Percentiles rank a stretch among this genome's conserved stretches.
Conservation (phyloP, 2,113 vertebrate genomes). For the Arizona elegans region DNA sequence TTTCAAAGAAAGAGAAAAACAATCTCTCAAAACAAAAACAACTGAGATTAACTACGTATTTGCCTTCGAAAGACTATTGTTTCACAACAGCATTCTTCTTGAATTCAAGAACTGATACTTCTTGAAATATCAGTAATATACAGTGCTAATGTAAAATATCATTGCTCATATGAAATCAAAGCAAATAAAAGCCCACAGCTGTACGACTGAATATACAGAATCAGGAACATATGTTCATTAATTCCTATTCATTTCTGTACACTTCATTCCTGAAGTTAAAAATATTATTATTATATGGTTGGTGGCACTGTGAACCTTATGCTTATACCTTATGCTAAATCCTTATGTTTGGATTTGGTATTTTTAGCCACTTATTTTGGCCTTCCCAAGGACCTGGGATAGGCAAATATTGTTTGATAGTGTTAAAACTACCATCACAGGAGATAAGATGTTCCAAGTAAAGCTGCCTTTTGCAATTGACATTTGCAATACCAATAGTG, state of each 20-base stretch:
- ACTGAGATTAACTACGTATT: background rate
- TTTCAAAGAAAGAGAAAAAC: background rate
- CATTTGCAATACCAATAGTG: background rate
- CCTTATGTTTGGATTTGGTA: background rate
- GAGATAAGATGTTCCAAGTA: background rate
- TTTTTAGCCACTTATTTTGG: background rate
- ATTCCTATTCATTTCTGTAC: background rate
- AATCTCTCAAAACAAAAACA: background rate
- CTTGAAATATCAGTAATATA: background rate
- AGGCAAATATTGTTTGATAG: background rate
- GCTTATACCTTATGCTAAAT: background rate
- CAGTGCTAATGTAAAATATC: background rate
- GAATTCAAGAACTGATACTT: background rate
- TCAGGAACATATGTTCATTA: background rate
- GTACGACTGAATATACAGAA: background rate
- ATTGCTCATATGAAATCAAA: background rate
- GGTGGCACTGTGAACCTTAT: background rate
- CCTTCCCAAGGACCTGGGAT: background rate
- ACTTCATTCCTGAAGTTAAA: background rate
- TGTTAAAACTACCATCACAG: background rate
- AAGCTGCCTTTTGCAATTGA: background rate
- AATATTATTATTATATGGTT: background rate
- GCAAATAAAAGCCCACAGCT: background rate
- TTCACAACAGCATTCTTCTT: background rate
- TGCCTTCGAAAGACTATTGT: background rate